A percentile compares a stretch with the other conserved stretches of the same genome.
These are phyloP conservation scores for Ceratina australensis DNA, from an alignment of 1,140 invertebrate genomes.

Conservation along the genomic window DNA sequence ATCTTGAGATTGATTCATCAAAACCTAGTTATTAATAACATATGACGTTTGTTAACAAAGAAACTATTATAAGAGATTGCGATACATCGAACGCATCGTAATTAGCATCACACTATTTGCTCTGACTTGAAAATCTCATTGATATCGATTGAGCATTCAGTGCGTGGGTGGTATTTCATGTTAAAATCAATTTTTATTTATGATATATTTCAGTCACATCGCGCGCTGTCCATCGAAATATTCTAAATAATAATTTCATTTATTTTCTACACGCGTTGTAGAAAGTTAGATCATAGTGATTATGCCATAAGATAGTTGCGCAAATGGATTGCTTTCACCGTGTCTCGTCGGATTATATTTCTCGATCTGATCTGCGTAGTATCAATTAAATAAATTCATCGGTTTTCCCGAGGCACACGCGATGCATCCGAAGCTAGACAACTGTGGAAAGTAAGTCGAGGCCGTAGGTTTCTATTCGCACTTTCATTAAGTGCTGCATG, in stretches of 20 bases:
- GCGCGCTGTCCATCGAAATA: neutral
- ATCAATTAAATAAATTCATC: too few relatives aligned
- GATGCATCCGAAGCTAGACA: slow-evolving; percentile 13
- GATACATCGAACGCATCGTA: neutral
- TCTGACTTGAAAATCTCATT: neutral
- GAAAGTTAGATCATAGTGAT: slow-evolving; percentile 36
- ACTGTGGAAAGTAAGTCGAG: slow-evolving; percentile 65
- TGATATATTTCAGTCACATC: neutral
- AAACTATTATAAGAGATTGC: slow-evolving; percentile 23
- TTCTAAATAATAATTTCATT: neutral
- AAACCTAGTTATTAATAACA: neutral
- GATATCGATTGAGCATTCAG: too few relatives aligned
- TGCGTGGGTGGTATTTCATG: too few relatives aligned
- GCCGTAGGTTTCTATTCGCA: slow-evolving; percentile 64
- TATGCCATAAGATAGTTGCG: slow-evolving; percentile 16
- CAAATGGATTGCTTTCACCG: slow-evolving; percentile 22
- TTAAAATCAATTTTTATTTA: too few relatives aligned
- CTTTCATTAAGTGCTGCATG: slow-evolving; percentile 59
- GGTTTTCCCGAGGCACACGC: neutral
- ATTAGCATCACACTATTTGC: neutral
- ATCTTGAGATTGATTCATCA: neutral
- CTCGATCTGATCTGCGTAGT: neutral
- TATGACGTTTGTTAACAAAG: neutral
- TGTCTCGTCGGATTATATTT: neutral
- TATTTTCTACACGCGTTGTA: neutral